These are phyloP conservation scores for Rhadina sibilatrix DNA, from an alignment of 2,113 vertebrate genomes.

Conservation along the genomic window DNA sequence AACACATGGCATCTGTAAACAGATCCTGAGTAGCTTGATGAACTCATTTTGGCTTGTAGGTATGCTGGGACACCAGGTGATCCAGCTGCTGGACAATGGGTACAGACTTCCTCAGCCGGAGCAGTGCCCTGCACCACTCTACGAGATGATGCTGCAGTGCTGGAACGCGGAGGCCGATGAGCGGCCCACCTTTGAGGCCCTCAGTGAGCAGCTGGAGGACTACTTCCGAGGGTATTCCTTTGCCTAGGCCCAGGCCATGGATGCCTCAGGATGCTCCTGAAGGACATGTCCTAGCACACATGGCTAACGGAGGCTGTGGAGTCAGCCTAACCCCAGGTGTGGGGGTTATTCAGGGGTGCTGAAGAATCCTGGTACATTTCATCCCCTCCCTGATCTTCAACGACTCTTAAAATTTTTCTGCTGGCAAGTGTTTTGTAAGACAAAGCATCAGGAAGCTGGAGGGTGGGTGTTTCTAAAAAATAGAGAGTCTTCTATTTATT, in stretches of 20 bases:
- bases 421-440: conserved; percentile 22
- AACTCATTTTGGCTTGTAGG: conserved; percentile 62
- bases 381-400: not conserved
- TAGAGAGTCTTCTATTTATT: conserved; percentile 69
- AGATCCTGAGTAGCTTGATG: not conserved
- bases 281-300: not conserved
- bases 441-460: conserved; percentile 2
- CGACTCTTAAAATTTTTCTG: not conserved
- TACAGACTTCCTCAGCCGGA: conserved; percentile 83
- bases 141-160: conserved; percentile 86
- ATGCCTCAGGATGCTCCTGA: not conserved
- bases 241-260: not conserved
- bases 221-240: conserved; percentile 71
- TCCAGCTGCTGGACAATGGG: conserved; percentile 76
- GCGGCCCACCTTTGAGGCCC: conserved; percentile 85
- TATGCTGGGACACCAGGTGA: conserved; percentile 81
- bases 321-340: not conserved
- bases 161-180: conserved; percentile 73
- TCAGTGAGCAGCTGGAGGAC: conserved; percentile 82
- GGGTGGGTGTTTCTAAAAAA: not conserved
- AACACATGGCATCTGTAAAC: fast-evolving
- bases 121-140: conserved; percentile 76
- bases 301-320: not conserved
- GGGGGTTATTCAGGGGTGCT: not conserved
- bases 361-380: not conserved